These are phyloP conservation scores for Stenodema calcarata DNA, from an alignment of 2,888 invertebrate genomes.

Conservation along the genomic window DNA sequence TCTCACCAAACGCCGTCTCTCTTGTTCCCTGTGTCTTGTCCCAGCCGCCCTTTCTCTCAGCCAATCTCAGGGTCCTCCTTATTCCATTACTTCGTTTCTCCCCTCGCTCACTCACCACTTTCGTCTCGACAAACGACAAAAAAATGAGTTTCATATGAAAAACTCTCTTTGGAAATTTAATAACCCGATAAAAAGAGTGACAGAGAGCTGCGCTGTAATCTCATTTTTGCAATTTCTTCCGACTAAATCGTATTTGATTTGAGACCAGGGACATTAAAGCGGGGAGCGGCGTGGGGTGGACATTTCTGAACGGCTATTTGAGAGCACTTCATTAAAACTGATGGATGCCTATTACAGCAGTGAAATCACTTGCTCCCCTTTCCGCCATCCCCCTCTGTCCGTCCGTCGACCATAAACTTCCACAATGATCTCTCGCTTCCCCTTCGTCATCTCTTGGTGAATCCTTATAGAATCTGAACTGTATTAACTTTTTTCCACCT, in stretches of 20 bases:
- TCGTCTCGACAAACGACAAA: constrained; percentile 21
- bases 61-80: constrained; percentile 32
- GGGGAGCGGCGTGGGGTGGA: constrained; percentile 40
- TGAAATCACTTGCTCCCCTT: constrained; percentile 42
- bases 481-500: not conserved
- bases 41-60: not conserved
- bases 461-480: not conserved
- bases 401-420: not conserved
- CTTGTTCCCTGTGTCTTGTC: not conserved
- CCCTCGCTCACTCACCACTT: not conserved
- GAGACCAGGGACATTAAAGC: constrained; percentile 53
- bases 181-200: constrained; percentile 55
- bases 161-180: constrained; percentile 57
- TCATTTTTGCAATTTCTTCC: constrained; percentile 51
- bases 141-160: constrained; percentile 58
- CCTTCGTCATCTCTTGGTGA: not conserved
- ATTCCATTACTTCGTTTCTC: constrained; percentile 36
- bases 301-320: constrained; percentile 32
- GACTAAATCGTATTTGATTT: constrained; percentile 52
- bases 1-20: not conserved
- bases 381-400: not conserved
- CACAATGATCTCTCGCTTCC: not conserved
- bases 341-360: constrained; percentile 48
- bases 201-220: constrained; percentile 50
- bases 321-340: constrained; percentile 49